These are phyloP conservation scores for Platyscapa corneri DNA, from an alignment of 1,140 invertebrate genomes.

Conservation along the genomic window DNA sequence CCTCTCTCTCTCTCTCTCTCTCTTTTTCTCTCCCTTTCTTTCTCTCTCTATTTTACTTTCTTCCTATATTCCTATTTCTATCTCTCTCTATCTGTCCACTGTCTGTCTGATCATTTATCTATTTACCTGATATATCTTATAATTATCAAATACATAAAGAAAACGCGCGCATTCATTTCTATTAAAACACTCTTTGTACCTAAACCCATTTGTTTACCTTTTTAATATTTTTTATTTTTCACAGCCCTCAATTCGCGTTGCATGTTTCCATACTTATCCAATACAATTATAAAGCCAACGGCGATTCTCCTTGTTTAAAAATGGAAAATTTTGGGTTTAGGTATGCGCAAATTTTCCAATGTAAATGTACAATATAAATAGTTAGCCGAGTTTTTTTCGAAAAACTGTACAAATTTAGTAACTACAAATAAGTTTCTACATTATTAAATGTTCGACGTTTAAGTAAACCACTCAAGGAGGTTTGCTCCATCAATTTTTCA, in stretches of 20 bases:
- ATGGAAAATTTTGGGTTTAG: constrained; percentile 41
- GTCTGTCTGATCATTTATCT: not conserved
- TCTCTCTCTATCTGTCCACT: not conserved
- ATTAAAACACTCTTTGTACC: constrained; percentile 41
- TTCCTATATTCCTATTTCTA: not conserved
- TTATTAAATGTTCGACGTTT: constrained; percentile 33
- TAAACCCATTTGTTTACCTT: constrained; percentile 51
- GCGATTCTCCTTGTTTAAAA: constrained; percentile 16
- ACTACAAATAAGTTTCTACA: constrained; percentile 29
- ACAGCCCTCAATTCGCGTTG: constrained; percentile 72
- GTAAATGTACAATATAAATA: constrained; percentile 71
- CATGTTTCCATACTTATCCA: constrained; percentile 23
- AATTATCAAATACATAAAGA: constrained; percentile 38
- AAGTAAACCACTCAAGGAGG: constrained; percentile 35
- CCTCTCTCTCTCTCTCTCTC: not conserved
- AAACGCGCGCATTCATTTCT: not conserved
- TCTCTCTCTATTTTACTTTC: not conserved
- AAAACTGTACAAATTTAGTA: constrained; percentile 68
- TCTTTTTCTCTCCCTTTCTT: not conserved
- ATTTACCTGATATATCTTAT: constrained; percentile 30
- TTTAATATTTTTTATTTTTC: constrained; percentile 63
- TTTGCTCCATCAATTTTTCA: not conserved
- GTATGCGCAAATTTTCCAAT: constrained; percentile 40
- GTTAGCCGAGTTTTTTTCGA: constrained; percentile 63
- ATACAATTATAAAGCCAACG: constrained; percentile 38